Base-by-base conservation (phyloP, 1,140 invertebrate genomes). In the Drosophila malerkotliana region DNA sequence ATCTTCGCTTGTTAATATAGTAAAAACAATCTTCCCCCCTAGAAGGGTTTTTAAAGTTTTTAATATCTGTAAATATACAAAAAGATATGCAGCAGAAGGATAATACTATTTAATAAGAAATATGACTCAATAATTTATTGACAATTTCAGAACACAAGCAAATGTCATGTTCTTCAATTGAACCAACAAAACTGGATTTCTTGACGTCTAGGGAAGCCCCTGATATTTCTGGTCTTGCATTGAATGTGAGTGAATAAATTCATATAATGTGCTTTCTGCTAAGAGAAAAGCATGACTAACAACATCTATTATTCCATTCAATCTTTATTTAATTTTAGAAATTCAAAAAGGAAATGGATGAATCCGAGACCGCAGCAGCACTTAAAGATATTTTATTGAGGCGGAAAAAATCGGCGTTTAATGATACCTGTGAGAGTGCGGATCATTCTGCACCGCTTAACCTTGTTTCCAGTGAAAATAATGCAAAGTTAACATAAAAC, bases 401-500 rank as follows among this genome's bases (percentile, higher is more conserved):
- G 74, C 55, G 79, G 51, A 72, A 78, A 62, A 88, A 87, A 63
- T 62, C 75, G 68, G 71, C 76, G 53, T 78, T 78, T 52, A 87
- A 79, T 72, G 75, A 87, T 55, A 64, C 67, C 71, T 69, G 76
- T 55, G 78, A 79, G 74, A 72, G 68, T 67, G 76, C 83, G 52
- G 85, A 90, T 62, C 68, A 85, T 28, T 79, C 78, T 63, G 75
- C 84, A 72, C 85, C 85, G 72, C 85, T 90, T 69, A 90, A 90
- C 68, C 85, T 90, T 82, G 85, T 90, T 72, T 90, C 85, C 87
- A 90, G 81, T 90, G 85, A 90, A 85, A 90, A 79, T 79, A 90
- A 79, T 79, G 69, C 85, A 72, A 90, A 90, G 75, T 82, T 90
- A 77, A 82, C 85, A 85, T 90, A 85, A 67, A 82, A 90, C 87